Conservation (phyloP, 2,797 vertebrate species). For the Tragopan temminckii region DNA sequence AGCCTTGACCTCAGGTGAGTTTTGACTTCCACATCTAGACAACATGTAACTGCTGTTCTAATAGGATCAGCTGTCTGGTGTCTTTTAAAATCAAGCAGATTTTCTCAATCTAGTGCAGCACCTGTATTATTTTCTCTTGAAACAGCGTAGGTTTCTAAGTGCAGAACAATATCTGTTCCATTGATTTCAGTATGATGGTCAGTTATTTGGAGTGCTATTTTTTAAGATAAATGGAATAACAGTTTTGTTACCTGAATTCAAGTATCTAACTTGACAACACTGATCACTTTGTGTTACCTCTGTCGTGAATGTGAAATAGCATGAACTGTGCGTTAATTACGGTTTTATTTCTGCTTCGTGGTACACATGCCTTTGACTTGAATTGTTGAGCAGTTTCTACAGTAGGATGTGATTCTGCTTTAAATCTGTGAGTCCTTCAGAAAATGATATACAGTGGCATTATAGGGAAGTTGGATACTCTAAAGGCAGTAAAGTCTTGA, state of each 20-base stretch:
- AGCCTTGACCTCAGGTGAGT: not conserved
- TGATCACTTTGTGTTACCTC: not conserved
- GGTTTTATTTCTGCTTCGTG: not conserved
- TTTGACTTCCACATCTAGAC: not conserved
- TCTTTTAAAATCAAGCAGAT: not conserved
- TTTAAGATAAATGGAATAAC: not conserved
- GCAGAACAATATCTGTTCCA: not conserved
- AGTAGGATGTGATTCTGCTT: not conserved
- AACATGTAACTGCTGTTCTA: not conserved
- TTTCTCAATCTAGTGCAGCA: not conserved
- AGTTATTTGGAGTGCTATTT: not conserved
- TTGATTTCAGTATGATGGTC: not conserved
- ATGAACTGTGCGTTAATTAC: not conserved
- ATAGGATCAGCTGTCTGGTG: not conserved
- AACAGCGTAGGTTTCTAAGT: not conserved
- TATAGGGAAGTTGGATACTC: not conserved
- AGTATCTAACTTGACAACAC: not conserved
- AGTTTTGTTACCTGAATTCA: not conserved
- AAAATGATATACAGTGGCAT: not conserved
- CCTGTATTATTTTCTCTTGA: not conserved
- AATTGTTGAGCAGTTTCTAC: not conserved
- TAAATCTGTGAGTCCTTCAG: not conserved
- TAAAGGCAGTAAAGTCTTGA: not conserved
- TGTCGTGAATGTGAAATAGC: not conserved
- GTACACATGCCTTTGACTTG: not conserved